Conservation (phyloP, 2,113 vertebrate species). For the Odocoileus virginianus region DNA sequence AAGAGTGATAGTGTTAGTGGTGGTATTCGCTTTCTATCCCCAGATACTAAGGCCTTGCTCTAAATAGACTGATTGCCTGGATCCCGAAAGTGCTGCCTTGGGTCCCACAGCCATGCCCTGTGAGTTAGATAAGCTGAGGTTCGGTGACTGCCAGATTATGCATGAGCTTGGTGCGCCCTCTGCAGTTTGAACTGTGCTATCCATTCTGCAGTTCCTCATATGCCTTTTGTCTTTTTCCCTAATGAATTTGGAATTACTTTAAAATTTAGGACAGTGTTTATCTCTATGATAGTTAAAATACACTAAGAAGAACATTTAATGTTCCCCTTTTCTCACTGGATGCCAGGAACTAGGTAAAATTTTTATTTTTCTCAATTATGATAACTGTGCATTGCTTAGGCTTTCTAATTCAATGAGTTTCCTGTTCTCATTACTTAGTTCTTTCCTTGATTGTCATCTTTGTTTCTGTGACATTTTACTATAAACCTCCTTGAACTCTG, state of each 20-base stretch:
- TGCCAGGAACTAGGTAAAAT: not conserved
- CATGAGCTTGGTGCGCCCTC: not conserved
- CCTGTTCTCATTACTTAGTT: not conserved
- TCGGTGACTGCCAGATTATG: not conserved
- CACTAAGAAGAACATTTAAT: not conserved
- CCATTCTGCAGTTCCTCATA: not conserved
- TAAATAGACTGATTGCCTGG: not conserved
- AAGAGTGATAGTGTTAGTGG: too few species aligned
- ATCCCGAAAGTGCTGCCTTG: not conserved
- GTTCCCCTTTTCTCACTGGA: not conserved
- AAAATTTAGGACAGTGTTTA: not conserved
- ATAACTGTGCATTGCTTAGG: not conserved
- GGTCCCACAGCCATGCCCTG: not conserved
- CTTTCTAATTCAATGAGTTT: not conserved
- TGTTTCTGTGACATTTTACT: not conserved
- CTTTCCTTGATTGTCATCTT: not conserved
- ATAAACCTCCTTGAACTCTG: not conserved
- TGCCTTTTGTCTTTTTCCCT: not conserved
- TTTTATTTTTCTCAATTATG: not conserved
- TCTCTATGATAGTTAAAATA: not conserved
- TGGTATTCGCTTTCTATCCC: not conserved
- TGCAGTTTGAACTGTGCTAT: not conserved
- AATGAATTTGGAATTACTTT: slow-evolving; percentile 1
- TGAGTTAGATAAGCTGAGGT: not conserved
- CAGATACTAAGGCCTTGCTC: not conserved